phyloP scores from a whole-genome alignment of 2,797 vertebrate genomes.

The Sebastes nivosus region DNA sequence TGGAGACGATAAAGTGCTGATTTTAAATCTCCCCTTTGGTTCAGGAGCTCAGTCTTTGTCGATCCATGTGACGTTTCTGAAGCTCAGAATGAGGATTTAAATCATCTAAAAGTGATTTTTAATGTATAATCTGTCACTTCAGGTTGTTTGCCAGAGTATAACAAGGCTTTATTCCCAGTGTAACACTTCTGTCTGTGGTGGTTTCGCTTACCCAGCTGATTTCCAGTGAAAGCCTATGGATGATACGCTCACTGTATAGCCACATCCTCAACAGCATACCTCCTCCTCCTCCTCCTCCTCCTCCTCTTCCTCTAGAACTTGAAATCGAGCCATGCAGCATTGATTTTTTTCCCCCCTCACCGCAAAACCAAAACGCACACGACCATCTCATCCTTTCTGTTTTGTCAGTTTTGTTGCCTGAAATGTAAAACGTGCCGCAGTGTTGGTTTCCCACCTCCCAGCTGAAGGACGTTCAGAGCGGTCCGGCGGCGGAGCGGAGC shows the following conservation, averaged over 20 bases:
- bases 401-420: slow-evolving; percentile 44
- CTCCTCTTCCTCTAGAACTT: slow-evolving; percentile 36
- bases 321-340: slow-evolving; percentile 60
- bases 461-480: slow-evolving; percentile 34
- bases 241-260: slow-evolving; percentile 58
- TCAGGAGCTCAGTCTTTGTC: background rate
- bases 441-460: slow-evolving; percentile 25
- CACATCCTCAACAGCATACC: slow-evolving; percentile 66
- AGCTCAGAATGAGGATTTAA: background rate
- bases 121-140: background rate
- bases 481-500: background rate
- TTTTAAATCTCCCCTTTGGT: background rate
- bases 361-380: slow-evolving; percentile 43
- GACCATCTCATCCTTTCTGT: slow-evolving; percentile 34
- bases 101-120: background rate
- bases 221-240: slow-evolving; percentile 46
- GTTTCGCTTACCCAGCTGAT: slow-evolving; percentile 26
- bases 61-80: background rate
- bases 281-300: slow-evolving; percentile 36
- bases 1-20: background rate
- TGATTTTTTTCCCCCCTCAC: slow-evolving; percentile 48
- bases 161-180: background rate
- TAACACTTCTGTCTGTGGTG: background rate
- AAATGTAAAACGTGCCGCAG: slow-evolving; percentile 40
- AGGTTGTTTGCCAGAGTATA: background rate